These are phyloP conservation scores for Axis porcinus DNA, from an alignment of 2,113 vertebrate species.

Conservation along the genomic window DNA sequence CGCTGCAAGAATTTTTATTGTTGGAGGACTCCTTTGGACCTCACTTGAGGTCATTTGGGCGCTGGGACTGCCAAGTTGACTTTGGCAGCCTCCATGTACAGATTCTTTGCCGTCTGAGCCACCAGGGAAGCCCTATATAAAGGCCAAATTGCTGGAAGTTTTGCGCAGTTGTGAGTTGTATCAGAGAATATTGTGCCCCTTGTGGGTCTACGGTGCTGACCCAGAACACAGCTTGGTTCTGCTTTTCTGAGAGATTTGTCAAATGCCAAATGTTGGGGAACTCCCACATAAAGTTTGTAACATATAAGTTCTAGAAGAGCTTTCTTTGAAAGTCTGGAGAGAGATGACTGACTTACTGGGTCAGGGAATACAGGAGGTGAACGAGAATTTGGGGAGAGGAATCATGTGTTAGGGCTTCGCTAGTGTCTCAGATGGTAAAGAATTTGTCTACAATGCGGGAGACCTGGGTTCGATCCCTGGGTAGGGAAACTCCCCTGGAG, in stretches of 20 bases:
- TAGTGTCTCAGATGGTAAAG: rapidly evolving
- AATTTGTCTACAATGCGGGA: not conserved
- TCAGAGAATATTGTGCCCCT: not conserved
- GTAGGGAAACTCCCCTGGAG: not conserved
- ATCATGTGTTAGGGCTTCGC: not conserved
- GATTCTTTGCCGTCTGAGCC: not conserved
- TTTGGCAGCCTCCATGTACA: not conserved
- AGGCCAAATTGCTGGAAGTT: not conserved
- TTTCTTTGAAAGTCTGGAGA: not conserved
- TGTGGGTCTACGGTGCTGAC: not conserved
- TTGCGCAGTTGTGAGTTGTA: not conserved
- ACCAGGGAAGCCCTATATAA: not conserved
- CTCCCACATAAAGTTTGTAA: not conserved
- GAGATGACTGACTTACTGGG: rapidly evolving
- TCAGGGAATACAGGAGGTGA: no score
- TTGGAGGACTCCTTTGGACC: not conserved
- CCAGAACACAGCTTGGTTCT: not conserved
- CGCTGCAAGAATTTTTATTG: not conserved
- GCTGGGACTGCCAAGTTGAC: not conserved
- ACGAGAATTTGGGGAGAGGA: no score
- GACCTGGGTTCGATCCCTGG: not conserved
- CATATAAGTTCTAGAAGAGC: not conserved
- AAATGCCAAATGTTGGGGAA: not conserved
- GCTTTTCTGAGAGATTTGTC: not conserved
- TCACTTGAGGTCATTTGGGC: not conserved